Evolutionary conservation across 2,113 vertebrate genomes (phyloP).

Genomic region (Ahaetulla prasina): DNA sequence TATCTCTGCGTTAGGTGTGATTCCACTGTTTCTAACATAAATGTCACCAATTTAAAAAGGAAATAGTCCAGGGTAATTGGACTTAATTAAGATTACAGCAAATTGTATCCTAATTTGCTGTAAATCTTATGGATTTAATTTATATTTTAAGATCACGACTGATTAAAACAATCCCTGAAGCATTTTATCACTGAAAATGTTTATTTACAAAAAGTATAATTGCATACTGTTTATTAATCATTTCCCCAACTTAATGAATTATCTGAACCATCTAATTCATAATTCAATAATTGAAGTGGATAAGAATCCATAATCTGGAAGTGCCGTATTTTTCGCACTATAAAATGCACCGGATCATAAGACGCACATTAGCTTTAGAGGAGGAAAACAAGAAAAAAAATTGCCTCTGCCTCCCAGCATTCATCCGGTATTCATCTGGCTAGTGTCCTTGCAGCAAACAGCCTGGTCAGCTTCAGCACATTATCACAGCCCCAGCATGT

Average conservation of each 20-base stretch:
- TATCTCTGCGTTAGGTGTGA: background rate
- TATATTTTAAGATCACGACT: background rate
- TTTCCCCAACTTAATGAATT: background rate
- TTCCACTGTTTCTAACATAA: background rate
- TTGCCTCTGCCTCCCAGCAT: too few relatives aligned
- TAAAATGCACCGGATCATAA: too few relatives aligned
- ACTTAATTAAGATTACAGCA: background rate
- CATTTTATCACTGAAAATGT: background rate
- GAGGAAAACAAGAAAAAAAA: too few relatives aligned
- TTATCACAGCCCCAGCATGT: too few relatives aligned
- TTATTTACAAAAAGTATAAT: background rate
- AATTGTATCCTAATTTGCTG: background rate
- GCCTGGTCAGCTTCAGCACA: too few relatives aligned
- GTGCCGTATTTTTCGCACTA: background rate
- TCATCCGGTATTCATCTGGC: too few relatives aligned
- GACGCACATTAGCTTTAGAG: too few relatives aligned
- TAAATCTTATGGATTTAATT: conserved; percentile 1
- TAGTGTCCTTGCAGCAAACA: too few relatives aligned
- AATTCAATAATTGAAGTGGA: background rate
- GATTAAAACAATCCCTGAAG: background rate
- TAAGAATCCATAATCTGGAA: background rate
- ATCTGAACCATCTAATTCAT: background rate
- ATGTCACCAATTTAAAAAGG: background rate
- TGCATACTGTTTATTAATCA: background rate
- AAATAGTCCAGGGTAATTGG: background rate